These are phyloP conservation scores for Drosophila nr. perissopoda DNA, from an alignment of 2,888 invertebrate genomes.

Conservation along the genomic window DNA sequence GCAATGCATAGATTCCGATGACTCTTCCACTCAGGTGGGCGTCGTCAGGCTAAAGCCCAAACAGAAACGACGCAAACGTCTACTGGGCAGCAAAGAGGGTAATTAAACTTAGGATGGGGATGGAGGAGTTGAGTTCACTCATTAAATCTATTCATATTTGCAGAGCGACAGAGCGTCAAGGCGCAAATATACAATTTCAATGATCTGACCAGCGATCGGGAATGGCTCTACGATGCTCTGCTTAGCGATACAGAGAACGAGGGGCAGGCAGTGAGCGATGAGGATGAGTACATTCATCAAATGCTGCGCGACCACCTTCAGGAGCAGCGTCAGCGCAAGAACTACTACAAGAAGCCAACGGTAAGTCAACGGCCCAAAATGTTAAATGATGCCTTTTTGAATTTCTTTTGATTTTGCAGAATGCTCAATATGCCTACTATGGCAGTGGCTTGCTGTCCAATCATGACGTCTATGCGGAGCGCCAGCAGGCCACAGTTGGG, in stretches of 20 bases:
- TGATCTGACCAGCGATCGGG: slow-evolving; percentile 91
- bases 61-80: slow-evolving; percentile 56
- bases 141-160: slow-evolving; percentile 9
- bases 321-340: slow-evolving; percentile 90
- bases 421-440: slow-evolving; percentile 95
- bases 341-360: slow-evolving; percentile 91
- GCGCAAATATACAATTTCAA: slow-evolving; percentile 92
- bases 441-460: slow-evolving; percentile 95
- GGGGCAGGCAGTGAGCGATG: slow-evolving; percentile 87
- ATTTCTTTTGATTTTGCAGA: slow-evolving; percentile 85
- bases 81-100: slow-evolving; percentile 83
- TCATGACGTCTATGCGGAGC: slow-evolving; percentile 94
- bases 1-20: slow-evolving; percentile 83
- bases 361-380: slow-evolving; percentile 84
- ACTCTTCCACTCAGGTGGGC: slow-evolving; percentile 58
- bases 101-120: not conserved
- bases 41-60: slow-evolving; percentile 43
- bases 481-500: slow-evolving; percentile 86
- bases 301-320: slow-evolving; percentile 91
- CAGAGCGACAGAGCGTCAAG: slow-evolving; percentile 91
- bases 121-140: not conserved
- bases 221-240: slow-evolving; percentile 95
- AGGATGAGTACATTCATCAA: slow-evolving; percentile 89
- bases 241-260: slow-evolving; percentile 89
- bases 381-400: not conserved